Conservation (phyloP, 2,113 vertebrate species). For the Nymphicus hollandicus region DNA sequence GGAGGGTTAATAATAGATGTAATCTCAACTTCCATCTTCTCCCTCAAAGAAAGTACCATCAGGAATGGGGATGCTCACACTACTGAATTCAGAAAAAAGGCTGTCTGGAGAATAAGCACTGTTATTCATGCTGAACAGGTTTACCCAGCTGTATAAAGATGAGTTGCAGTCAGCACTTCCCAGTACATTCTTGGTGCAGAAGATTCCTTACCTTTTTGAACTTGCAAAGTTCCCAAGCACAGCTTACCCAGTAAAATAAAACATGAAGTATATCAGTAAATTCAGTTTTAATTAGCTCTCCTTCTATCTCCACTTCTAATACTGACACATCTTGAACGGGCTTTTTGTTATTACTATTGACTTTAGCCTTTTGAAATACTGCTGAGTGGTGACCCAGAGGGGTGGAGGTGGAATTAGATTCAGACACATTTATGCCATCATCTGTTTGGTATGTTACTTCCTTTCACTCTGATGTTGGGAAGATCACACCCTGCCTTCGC, state of each 20-base stretch:
- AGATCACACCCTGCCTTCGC: conserved; percentile 74
- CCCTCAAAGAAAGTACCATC: not conserved
- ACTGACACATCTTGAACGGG: conserved; percentile 13
- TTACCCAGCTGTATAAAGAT: not conserved
- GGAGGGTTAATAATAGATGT: not conserved
- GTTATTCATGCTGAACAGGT: conserved; percentile 17
- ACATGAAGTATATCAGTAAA: not conserved
- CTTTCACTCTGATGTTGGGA: conserved; percentile 72
- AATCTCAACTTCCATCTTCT: not conserved
- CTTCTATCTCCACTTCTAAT: conserved; percentile 53
- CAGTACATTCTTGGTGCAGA: not conserved
- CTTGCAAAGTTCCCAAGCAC: not conserved
- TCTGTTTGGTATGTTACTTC: conserved; percentile 75
- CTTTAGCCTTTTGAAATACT: conserved; percentile 67
- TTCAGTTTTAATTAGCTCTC: not conserved
- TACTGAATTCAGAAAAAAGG: not conserved
- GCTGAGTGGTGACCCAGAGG: conserved; percentile 60
- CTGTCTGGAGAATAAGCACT: not conserved
- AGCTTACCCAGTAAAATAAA: not conserved
- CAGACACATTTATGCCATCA: conserved; percentile 58
- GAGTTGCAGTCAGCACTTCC: not conserved
- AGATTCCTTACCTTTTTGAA: conserved; percentile 39
- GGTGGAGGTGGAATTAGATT: conserved; percentile 68
- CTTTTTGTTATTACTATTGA: conserved; percentile 52
- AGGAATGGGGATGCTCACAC: not conserved